These are phyloP conservation scores for Bombus ignitus DNA, from an alignment of 1,140 invertebrate genomes.

Conservation along the genomic window DNA sequence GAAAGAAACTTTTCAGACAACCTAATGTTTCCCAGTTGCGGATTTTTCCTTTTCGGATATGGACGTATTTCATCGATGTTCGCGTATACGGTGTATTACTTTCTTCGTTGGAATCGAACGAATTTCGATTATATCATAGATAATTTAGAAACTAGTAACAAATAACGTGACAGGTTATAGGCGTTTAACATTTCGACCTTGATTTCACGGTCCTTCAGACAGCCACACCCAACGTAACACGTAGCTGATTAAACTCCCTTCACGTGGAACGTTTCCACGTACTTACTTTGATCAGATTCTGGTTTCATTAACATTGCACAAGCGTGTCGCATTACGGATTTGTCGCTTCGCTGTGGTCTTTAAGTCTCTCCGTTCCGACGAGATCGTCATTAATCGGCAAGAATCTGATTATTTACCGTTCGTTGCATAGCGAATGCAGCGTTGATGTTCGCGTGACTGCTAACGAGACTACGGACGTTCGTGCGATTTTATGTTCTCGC, in stretches of 20 bases:
- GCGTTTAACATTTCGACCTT: slow-evolving; percentile 11
- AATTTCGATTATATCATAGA: no score
- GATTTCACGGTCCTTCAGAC: neutral
- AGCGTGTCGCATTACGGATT: slow-evolving; percentile 35
- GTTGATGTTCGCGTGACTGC: neutral
- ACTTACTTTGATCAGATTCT: slow-evolving; percentile 23
- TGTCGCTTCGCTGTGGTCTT: slow-evolving; percentile 27
- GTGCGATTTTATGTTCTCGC: no score
- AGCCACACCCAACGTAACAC: slow-evolving; percentile 19
- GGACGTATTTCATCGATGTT: no score
- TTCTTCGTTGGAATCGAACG: no score
- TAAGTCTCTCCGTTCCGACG: neutral
- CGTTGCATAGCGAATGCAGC: neutral
- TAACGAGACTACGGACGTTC: no score
- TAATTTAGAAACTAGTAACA: no score
- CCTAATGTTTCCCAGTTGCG: no score
- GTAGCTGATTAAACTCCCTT: slow-evolving; percentile 38
- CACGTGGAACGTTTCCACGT: slow-evolving; percentile 28
- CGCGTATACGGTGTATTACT: no score
- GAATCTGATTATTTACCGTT: neutral
- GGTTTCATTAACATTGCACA: slow-evolving; percentile 24
- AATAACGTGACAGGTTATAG: no score
- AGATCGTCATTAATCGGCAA: neutral
- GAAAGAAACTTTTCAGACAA: no score
- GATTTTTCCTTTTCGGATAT: no score